Evolutionary conservation across 2,113 vertebrate species (phyloP).

Genomic region (Mungos mungo): DNA sequence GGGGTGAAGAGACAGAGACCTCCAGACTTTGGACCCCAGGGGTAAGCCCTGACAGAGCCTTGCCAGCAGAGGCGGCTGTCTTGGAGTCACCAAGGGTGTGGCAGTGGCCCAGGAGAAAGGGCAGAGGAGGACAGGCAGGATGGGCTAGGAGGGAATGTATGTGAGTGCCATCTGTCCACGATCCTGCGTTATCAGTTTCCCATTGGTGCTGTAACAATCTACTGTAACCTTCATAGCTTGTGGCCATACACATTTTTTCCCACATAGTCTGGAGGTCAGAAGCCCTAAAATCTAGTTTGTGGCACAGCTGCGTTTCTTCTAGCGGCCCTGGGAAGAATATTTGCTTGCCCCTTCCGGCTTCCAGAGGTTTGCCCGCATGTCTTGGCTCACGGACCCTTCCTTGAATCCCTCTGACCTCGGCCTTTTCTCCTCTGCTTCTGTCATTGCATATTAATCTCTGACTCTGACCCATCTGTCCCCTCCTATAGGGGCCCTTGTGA

Average conservation of each 20-base stretch:
- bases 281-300: background rate
- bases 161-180: background rate
- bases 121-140: background rate
- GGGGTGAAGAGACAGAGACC: background rate
- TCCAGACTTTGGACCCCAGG: background rate
- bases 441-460: background rate
- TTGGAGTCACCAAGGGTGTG: background rate
- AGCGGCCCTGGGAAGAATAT: background rate
- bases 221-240: background rate
- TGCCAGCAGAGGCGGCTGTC: background rate
- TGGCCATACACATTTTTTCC: background rate
- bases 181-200: background rate
- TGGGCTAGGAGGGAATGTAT: background rate
- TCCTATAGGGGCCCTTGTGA: background rate
- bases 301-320: background rate
- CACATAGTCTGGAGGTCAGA: background rate
- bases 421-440: background rate
- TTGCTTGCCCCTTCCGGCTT: background rate
- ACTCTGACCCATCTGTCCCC: background rate
- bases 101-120: background rate
- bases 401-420: background rate
- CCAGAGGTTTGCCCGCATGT: rapidly evolving
- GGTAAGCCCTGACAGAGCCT: background rate
- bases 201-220: background rate
- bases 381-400: background rate